Percentiles rank a stretch among this genome's conserved stretches.
Evolutionary conservation across 2,113 vertebrate species (phyloP).

Genomic region (Gobiocypris rarus): DNA sequence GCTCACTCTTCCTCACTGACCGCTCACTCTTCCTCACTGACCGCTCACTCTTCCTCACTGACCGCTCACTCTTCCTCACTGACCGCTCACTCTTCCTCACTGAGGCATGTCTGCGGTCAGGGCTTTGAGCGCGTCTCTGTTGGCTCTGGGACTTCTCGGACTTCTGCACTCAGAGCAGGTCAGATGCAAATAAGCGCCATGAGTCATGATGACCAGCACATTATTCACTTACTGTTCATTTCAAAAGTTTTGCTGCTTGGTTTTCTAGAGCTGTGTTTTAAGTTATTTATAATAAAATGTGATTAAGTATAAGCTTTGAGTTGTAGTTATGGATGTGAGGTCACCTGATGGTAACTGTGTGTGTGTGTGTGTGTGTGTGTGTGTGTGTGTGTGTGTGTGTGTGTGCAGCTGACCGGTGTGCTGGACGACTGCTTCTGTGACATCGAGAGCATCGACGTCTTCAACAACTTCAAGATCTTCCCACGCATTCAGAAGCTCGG

Average conservation of each 20-base stretch:
- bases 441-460: conserved; percentile 94
- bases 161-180: conserved; percentile 65
- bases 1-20: no score
- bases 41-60: not conserved
- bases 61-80: not conserved
- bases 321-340: not conserved
- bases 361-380: no score
- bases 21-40: no score
- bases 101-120: no score
- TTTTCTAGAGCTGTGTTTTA: not conserved
- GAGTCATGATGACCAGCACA: not conserved
- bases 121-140: not conserved
- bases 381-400: no score
- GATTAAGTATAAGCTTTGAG: not conserved
- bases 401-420: conserved; percentile 75
- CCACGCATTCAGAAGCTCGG: conserved; percentile 88
- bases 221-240: not conserved
- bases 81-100: no score
- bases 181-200: conserved; percentile 32
- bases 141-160: conserved; percentile 54
- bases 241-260: not conserved
- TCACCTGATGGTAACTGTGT: no score
- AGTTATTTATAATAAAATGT: not conserved
- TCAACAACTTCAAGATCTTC: conserved; percentile 96
- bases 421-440: conserved; percentile 97